Conservation (phyloP, 2,888 invertebrate species). For the Polymixis lichenea region DNA sequence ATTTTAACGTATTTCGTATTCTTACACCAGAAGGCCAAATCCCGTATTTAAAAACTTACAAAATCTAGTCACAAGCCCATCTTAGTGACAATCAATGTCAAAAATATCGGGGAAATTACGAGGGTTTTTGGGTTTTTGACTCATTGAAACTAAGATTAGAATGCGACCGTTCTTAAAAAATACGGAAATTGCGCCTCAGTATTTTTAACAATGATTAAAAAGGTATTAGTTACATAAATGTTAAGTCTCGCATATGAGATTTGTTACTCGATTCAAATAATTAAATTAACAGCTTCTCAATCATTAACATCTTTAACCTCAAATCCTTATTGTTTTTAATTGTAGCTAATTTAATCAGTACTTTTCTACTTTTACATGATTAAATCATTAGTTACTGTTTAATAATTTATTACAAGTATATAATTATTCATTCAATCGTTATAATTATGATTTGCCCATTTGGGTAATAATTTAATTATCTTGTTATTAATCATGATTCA, state of each 20-base stretch:
- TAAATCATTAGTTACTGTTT: slow-evolving; percentile 42
- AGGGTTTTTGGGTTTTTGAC: too few species aligned
- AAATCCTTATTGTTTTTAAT: slow-evolving; percentile 47
- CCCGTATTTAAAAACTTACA: too few species aligned
- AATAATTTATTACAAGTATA: slow-evolving; percentile 39
- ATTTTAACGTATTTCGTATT: not conserved
- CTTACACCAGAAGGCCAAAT: too few species aligned
- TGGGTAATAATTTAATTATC: slow-evolving; percentile 13
- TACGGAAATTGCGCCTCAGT: too few species aligned
- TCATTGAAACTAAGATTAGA: too few species aligned
- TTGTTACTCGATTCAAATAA: slow-evolving; percentile 1
- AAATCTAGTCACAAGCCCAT: too few species aligned
- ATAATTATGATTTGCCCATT: slow-evolving; percentile 18
- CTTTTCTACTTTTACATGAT: slow-evolving; percentile 54
- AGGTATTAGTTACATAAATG: slow-evolving; percentile 15
- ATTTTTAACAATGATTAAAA: too few species aligned
- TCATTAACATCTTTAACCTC: slow-evolving; percentile 16
- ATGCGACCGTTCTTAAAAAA: too few species aligned
- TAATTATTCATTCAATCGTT: slow-evolving; percentile 16
- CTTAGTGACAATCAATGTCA: too few species aligned
- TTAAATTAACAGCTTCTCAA: slow-evolving; percentile 13
- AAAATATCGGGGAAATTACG: too few species aligned
- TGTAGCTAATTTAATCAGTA: slow-evolving; percentile 52
- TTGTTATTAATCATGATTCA: slow-evolving; percentile 27
- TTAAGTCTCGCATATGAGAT: slow-evolving; percentile 24